Percentiles rank a stretch among this genome's conserved stretches.
Conservation (phyloP, 2,797 vertebrate species). For the Enteromius argenteus region DNA sequence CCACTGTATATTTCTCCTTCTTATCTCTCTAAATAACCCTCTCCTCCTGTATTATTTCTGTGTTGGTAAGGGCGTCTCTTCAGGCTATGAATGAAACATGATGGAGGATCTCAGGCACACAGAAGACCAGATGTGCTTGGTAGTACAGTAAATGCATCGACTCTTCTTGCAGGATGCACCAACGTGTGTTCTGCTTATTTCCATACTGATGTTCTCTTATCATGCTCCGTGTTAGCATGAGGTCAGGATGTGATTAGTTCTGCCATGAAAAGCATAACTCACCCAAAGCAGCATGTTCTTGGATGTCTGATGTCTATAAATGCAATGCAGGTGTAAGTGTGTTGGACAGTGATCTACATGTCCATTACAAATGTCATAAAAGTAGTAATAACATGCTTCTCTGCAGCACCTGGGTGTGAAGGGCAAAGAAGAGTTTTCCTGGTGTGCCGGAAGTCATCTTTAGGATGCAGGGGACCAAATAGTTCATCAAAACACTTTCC, state of each 20-base stretch:
- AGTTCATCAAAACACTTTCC: not conserved
- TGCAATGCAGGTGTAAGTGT: slow-evolving; percentile 69
- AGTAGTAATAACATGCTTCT: slow-evolving; percentile 69
- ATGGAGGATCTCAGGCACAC: slow-evolving; percentile 34
- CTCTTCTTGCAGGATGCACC: slow-evolving; percentile 8
- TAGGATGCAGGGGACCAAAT: not conserved
- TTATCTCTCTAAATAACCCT: slow-evolving; percentile 20
- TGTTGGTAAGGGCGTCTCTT: slow-evolving; percentile 9
- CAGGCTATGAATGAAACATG: slow-evolving; percentile 51
- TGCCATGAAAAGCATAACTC: slow-evolving; percentile 72
- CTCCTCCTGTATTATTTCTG: slow-evolving; percentile 4
- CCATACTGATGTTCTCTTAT: slow-evolving; percentile 21
- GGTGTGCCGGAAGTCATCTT: slow-evolving; percentile 4
- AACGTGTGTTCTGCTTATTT: slow-evolving; percentile 35
- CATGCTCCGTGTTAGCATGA: slow-evolving; percentile 33
- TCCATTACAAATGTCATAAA: slow-evolving; percentile 78
- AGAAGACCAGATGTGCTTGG: slow-evolving; percentile 6
- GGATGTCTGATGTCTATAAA: slow-evolving; percentile 54
- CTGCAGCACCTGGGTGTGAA: slow-evolving; percentile 62
- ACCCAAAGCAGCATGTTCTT: slow-evolving; percentile 23
- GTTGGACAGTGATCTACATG: slow-evolving; percentile 71
- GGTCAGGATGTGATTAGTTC: slow-evolving; percentile 74
- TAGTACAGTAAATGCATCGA: slow-evolving; percentile 3
- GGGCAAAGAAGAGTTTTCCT: slow-evolving; percentile 38
- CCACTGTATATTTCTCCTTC: not conserved